These are phyloP conservation scores for Andricus quercusramuli DNA, from an alignment of 2,888 invertebrate genomes.

Conservation along the genomic window DNA sequence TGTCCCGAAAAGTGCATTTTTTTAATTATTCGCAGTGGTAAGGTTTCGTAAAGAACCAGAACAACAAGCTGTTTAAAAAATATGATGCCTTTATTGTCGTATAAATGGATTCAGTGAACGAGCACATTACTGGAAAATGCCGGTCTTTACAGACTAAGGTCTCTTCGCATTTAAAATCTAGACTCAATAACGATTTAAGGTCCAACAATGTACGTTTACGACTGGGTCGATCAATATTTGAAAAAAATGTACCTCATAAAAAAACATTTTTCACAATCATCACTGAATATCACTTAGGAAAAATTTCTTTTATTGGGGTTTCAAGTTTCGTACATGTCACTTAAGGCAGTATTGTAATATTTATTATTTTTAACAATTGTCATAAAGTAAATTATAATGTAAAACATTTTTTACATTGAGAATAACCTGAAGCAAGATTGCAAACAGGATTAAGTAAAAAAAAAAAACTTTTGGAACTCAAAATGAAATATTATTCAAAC, in stretches of 20 bases:
- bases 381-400: not conserved
- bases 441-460: not conserved
- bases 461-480: not conserved
- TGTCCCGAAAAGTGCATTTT: conserved; percentile 48
- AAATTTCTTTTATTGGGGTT: not conserved
- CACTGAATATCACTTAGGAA: not conserved
- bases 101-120: conserved; percentile 57
- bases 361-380: not conserved
- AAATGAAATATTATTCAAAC: not conserved
- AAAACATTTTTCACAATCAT: not conserved
- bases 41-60: conserved; percentile 4
- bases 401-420: not conserved
- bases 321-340: not conserved
- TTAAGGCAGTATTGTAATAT: not conserved
- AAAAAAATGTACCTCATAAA: not conserved
- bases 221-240: not conserved
- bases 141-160: not conserved
- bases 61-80: conserved; percentile 54
- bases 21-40: not conserved
- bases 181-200: not conserved
- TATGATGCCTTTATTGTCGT: conserved; percentile 64
- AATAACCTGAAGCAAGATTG: too few species aligned
- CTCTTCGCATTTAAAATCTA: not conserved
- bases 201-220: not conserved
- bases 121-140: conserved; percentile 56